Conservation (phyloP, 2,113 vertebrate genomes). For the Progne subis region DNA sequence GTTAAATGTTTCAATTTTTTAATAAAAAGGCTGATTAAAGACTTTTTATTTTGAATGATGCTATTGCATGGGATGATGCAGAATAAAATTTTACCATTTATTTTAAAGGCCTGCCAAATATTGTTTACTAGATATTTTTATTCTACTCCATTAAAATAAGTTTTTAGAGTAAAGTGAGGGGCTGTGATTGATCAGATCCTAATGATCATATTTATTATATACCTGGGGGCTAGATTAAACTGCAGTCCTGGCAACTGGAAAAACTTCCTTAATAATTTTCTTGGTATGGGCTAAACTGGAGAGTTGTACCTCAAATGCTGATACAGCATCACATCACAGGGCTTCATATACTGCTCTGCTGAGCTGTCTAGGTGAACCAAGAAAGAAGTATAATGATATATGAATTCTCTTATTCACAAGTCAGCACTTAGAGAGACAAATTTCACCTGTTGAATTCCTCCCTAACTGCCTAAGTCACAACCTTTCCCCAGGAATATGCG, state of each 20-base stretch:
- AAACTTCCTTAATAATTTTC: not conserved
- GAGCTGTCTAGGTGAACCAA: not conserved
- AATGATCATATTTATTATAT: not conserved
- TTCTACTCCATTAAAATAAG: not conserved
- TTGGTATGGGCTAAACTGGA: not conserved
- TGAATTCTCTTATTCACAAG: not conserved
- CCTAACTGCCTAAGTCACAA: not conserved
- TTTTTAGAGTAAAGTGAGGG: not conserved
- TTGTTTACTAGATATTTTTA: slow-evolving; percentile 13
- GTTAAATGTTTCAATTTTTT: not conserved
- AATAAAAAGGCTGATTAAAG: not conserved
- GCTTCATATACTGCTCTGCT: not conserved
- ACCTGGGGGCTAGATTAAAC: not conserved
- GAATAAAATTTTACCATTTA: not conserved
- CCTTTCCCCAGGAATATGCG: not conserved
- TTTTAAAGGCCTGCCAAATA: not conserved
- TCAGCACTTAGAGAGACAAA: not conserved
- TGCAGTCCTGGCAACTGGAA: not conserved
- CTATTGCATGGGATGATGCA: not conserved
- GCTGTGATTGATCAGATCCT: not conserved
- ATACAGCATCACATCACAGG: not conserved
- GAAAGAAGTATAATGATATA: not conserved
- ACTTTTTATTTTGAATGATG: not conserved
- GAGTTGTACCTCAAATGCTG: not conserved
- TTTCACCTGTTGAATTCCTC: not conserved